Evolutionary conservation across 2,113 vertebrate genomes (phyloP).

Genomic region (Bubalus kerabau): DNA sequence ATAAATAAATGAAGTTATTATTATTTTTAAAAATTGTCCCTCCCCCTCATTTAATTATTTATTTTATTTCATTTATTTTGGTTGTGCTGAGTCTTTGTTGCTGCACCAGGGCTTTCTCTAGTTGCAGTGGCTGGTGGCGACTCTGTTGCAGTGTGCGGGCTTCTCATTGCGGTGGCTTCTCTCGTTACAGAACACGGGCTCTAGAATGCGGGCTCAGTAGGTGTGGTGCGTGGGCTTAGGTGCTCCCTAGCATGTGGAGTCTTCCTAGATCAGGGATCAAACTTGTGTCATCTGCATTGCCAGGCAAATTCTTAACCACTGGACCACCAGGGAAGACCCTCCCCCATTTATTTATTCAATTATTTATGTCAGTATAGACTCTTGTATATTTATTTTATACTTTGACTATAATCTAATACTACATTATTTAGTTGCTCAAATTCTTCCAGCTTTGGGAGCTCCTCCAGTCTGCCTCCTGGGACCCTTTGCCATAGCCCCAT

Average conservation of each 20-base stretch:
- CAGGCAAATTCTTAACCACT: not conserved
- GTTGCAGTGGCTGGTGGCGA: not conserved
- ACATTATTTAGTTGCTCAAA: not conserved
- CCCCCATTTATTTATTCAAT: not conserved
- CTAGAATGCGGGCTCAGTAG: not conserved
- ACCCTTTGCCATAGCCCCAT: not conserved
- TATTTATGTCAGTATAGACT: not conserved
- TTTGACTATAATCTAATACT: not conserved
- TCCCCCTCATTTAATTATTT: not conserved
- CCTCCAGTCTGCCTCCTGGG: not conserved
- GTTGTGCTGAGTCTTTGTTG: not conserved
- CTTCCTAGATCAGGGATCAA: not conserved
- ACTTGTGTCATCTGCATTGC: not conserved
- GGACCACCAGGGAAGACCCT: not conserved
- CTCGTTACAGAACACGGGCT: not conserved
- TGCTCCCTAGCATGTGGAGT: not conserved
- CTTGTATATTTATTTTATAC: not conserved
- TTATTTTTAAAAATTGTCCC: not conserved
- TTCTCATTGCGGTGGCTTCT: rapidly evolving
- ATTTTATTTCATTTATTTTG: not conserved
- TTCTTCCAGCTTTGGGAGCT: not conserved
- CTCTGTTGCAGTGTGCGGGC: rapidly evolving
- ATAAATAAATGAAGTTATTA: not conserved
- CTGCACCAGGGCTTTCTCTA: not conserved
- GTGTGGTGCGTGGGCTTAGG: not conserved